These are phyloP conservation scores for Sebastiscus albofasciatus DNA, from an alignment of 2,797 vertebrate genomes.

Conservation along the genomic window DNA sequence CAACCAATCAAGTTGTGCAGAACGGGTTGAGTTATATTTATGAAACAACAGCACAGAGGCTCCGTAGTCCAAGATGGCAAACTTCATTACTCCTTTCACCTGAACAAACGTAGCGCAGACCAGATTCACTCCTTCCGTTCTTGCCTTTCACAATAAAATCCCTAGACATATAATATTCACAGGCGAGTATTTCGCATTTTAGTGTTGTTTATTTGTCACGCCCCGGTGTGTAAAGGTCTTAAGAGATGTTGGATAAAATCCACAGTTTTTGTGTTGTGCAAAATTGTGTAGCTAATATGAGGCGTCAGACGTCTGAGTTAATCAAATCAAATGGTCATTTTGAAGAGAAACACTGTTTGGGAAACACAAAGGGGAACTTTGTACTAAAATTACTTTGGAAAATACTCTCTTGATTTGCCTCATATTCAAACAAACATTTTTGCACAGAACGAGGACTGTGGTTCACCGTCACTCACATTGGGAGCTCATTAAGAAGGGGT, in stretches of 20 bases:
- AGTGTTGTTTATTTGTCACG: not conserved
- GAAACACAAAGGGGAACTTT: not conserved
- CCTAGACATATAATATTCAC: rapidly evolving
- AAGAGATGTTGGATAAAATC: not conserved
- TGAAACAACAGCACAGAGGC: no score
- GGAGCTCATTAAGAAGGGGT: not conserved
- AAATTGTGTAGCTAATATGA: not conserved
- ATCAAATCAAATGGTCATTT: not conserved
- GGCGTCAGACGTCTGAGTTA: not conserved
- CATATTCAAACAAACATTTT: not conserved
- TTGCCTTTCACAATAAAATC: not conserved
- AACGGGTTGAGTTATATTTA: no score
- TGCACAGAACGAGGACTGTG: not conserved
- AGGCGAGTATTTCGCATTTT: not conserved
- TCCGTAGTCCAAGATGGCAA: no score
- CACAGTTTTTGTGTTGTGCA: not conserved
- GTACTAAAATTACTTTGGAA: not conserved
- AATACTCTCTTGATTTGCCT: not conserved
- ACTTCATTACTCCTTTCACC: no score
- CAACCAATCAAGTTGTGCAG: no score
- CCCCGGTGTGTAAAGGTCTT: not conserved
- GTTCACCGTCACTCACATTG: not conserved
- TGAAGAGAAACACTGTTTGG: not conserved
- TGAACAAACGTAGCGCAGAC: no score
- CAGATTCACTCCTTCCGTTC: no score